A percentile compares a stretch with the other conserved stretches of the same genome.
phyloP scores from a whole-genome alignment of 2,113 vertebrate species.

The Tympanuchus pallidicinctus region DNA sequence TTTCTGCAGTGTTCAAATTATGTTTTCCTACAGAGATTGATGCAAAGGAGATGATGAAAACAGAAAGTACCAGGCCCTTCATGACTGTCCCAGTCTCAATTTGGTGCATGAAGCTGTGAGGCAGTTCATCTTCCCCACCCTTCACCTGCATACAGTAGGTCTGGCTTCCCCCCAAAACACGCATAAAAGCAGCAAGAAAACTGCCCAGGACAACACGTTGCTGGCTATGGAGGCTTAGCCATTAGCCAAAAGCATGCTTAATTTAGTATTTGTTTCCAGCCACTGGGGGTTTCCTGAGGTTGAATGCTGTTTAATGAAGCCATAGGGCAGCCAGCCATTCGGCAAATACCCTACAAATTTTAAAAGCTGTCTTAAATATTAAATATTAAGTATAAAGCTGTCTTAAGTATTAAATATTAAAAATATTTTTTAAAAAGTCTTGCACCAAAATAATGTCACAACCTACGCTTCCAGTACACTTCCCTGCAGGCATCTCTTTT shows the following conservation, averaged over 20 bases:
- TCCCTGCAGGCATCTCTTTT: neutral
- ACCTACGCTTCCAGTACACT: neutral
- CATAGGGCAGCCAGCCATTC: neutral
- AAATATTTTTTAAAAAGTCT: too few relatives aligned
- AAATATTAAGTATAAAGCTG: neutral
- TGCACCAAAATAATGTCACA: neutral
- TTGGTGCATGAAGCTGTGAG: neutral
- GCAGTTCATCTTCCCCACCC: neutral
- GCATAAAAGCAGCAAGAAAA: neutral
- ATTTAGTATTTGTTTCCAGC: slow-evolving; percentile 2
- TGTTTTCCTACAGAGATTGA: neutral
- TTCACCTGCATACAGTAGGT: neutral
- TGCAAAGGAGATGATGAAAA: neutral
- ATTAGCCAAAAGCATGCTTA: neutral
- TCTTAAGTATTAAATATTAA: neutral
- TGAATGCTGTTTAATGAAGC: neutral
- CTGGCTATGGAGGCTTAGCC: neutral
- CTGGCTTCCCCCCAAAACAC: neutral
- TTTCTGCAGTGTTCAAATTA: slow-evolving; percentile 11
- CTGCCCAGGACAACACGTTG: neutral
- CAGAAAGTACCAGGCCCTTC: neutral
- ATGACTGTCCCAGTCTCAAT: neutral
- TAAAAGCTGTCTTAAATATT: neutral
- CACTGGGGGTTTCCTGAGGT: neutral
- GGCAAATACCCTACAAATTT: neutral